These are phyloP conservation scores for Vidua macroura DNA, from an alignment of 2,113 vertebrate species.

Conservation along the genomic window DNA sequence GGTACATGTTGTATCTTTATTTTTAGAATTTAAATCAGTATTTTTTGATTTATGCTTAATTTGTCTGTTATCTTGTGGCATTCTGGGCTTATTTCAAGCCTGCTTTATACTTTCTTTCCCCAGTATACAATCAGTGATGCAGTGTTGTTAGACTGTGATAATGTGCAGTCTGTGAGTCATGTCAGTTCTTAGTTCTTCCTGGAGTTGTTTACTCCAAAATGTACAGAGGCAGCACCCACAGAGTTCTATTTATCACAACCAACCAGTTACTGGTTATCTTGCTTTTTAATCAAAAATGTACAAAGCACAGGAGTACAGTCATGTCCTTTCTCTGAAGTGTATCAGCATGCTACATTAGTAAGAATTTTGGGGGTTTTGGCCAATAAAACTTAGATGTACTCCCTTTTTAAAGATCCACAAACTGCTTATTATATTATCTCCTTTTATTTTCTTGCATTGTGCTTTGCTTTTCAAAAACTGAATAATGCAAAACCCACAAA, in stretches of 20 bases:
- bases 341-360: background rate
- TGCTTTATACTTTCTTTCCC: background rate
- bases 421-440: background rate
- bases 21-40: background rate
- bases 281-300: background rate
- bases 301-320: background rate
- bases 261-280: background rate
- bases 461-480: background rate
- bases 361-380: background rate
- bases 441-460: background rate
- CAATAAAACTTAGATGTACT: background rate
- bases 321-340: background rate
- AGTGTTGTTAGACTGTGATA: background rate
- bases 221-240: background rate
- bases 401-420: background rate
- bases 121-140: background rate
- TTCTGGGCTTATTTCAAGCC: background rate
- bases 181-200: background rate
- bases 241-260: background rate
- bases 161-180: background rate
- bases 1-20: slow-evolving; percentile 13
- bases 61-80: background rate
- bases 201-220: background rate
- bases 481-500: background rate
- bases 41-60: background rate